phyloP scores from a whole-genome alignment of 2,113 vertebrate genomes.

The Himantopus leucocephalus region DNA sequence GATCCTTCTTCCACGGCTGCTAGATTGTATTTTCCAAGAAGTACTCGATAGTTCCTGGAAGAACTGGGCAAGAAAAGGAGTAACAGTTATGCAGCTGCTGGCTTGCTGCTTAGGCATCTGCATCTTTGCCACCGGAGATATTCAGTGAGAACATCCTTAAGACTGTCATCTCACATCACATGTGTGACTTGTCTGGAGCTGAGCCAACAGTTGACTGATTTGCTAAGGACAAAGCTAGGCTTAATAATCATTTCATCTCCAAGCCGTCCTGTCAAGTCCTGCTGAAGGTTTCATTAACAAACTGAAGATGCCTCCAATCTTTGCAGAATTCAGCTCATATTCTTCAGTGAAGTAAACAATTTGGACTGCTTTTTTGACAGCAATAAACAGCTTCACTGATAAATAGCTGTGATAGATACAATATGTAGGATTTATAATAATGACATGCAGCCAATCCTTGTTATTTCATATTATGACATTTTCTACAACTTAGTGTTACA shows the following conservation, averaged over 20 bases:
- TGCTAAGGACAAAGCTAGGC: not conserved
- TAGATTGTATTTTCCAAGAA: constrained; percentile 82
- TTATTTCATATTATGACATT: not conserved
- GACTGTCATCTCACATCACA: not conserved
- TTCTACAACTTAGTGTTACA: not conserved
- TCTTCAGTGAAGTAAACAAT: not conserved
- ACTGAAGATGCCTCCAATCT: not conserved
- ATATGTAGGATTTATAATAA: not conserved
- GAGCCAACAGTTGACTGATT: not conserved
- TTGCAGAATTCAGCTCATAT: not conserved
- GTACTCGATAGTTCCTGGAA: constrained; percentile 73
- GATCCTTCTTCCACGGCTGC: constrained; percentile 60
- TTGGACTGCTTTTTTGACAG: not conserved
- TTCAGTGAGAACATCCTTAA: not conserved
- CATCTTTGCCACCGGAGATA: not conserved
- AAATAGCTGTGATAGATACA: not conserved
- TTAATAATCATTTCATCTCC: not conserved
- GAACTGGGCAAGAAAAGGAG: not conserved
- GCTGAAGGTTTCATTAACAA: not conserved
- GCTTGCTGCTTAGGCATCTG: not conserved
- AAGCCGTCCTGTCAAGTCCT: not conserved
- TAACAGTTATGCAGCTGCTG: not conserved
- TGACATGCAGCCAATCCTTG: not conserved
- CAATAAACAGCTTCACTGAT: not conserved
- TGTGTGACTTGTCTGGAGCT: not conserved